A percentile compares a stretch with the other conserved stretches of the same genome.
phyloP scores from a whole-genome alignment of 2,888 invertebrate genomes.

The Phragmatobia fuliginosa region DNA sequence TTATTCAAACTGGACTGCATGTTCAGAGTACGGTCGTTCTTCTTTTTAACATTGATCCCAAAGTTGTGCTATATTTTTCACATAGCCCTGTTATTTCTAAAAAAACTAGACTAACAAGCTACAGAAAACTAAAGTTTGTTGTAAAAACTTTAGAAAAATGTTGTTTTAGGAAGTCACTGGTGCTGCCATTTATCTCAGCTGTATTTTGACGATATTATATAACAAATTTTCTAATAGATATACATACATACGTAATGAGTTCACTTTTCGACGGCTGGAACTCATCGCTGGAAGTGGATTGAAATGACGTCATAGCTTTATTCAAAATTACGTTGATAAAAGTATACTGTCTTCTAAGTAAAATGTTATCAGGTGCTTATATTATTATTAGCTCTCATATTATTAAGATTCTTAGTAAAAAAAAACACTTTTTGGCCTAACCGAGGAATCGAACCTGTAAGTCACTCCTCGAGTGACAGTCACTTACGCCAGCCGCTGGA shows the following conservation, averaged over 20 bases:
- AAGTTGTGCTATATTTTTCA: not conserved
- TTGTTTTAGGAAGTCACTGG: constrained; percentile 9
- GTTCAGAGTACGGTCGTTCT: not conserved
- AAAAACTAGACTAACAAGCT: constrained; percentile 13
- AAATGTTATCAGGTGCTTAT: not conserved
- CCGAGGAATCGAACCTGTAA: too few relatives aligned
- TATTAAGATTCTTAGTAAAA: too few relatives aligned
- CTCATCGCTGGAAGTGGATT: not conserved
- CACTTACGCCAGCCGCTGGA: too few relatives aligned
- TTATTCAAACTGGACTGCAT: not conserved
- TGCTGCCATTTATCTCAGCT: not conserved
- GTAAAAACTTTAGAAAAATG: not conserved
- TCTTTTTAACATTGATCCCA: not conserved
- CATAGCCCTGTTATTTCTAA: not conserved
- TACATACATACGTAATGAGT: not conserved
- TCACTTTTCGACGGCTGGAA: not conserved
- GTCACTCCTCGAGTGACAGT: too few relatives aligned
- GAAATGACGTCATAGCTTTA: not conserved
- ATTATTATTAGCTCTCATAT: too few relatives aligned
- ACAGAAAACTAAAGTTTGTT: constrained; percentile 14
- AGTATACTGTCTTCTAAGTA: not conserved
- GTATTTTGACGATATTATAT: not conserved
- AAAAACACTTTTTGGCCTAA: too few relatives aligned
- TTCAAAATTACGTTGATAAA: not conserved
- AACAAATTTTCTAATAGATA: not conserved